phyloP scores from a whole-genome alignment of 2,113 vertebrate genomes.

The Alethe castanea region DNA sequence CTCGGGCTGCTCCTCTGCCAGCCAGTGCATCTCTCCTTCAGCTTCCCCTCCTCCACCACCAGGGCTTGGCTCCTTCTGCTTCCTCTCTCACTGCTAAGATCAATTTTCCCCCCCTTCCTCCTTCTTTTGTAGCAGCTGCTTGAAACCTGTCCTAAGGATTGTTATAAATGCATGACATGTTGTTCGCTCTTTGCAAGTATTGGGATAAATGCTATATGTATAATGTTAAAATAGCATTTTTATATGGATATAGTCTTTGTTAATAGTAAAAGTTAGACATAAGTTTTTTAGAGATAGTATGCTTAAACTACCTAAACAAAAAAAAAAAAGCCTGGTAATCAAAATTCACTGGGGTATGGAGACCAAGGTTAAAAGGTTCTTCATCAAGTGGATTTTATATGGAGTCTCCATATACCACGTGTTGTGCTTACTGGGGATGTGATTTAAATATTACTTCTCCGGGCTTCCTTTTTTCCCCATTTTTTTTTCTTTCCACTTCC shows the following conservation, averaged over 20 bases:
- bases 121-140: neutral
- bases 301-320: too few relatives aligned
- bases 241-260: too few relatives aligned
- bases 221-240: too few relatives aligned
- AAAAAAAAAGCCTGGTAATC: neutral
- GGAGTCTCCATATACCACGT: neutral
- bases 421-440: neutral
- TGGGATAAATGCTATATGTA: too few relatives aligned
- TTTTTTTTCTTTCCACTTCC: neutral
- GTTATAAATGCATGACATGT: too few relatives aligned
- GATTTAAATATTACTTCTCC: neutral
- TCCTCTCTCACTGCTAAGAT: neutral
- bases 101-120: rapidly evolving
- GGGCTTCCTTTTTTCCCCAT: neutral
- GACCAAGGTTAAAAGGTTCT: neutral
- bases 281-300: too few relatives aligned
- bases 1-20: neutral
- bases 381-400: neutral
- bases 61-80: neutral
- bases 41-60: neutral
- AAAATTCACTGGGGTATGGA: neutral
- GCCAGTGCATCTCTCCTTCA: neutral
- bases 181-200: too few relatives aligned
- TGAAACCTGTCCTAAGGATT: neutral
- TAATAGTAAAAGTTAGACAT: too few relatives aligned